Evolutionary conservation across 2,797 vertebrate species (phyloP).

Genomic region (Coluber constrictor): DNA sequence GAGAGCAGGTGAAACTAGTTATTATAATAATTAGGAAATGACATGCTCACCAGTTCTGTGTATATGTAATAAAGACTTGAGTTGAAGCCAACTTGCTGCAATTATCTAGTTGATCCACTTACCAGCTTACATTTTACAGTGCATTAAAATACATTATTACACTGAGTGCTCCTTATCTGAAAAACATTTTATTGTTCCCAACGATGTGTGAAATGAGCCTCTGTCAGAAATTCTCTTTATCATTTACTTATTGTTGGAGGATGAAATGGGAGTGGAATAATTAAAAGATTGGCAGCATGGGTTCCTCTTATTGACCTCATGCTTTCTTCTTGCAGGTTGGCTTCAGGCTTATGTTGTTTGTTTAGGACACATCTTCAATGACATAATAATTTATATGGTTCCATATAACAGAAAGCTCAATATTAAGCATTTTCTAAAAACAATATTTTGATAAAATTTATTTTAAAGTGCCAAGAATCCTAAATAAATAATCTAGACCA

Average conservation of each 20-base stretch:
- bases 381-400: constrained; percentile 11
- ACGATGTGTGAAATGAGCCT: constrained; percentile 28
- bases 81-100: neutral
- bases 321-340: neutral
- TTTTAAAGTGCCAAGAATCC: neutral
- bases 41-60: neutral
- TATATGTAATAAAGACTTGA: constrained; percentile 7
- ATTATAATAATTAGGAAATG: constrained; percentile 16
- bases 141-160: constrained; percentile 15
- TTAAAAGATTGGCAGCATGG: constrained; percentile 33
- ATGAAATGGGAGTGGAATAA: constrained; percentile 1
- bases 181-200: constrained; percentile 33
- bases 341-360: constrained; percentile 28
- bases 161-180: constrained; percentile 17
- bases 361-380: constrained; percentile 27
- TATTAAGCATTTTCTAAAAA: neutral
- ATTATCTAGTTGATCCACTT: constrained; percentile 32
- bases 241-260: neutral
- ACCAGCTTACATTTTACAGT: constrained; percentile 10
- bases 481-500: neutral
- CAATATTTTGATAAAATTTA: neutral
- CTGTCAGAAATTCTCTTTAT: constrained; percentile 29
- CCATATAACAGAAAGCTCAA: neutral
- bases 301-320: constrained; percentile 17
- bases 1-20: neutral